These are phyloP conservation scores for Pycnonotus jocosus DNA, from an alignment of 2,113 vertebrate species.

Conservation along the genomic window DNA sequence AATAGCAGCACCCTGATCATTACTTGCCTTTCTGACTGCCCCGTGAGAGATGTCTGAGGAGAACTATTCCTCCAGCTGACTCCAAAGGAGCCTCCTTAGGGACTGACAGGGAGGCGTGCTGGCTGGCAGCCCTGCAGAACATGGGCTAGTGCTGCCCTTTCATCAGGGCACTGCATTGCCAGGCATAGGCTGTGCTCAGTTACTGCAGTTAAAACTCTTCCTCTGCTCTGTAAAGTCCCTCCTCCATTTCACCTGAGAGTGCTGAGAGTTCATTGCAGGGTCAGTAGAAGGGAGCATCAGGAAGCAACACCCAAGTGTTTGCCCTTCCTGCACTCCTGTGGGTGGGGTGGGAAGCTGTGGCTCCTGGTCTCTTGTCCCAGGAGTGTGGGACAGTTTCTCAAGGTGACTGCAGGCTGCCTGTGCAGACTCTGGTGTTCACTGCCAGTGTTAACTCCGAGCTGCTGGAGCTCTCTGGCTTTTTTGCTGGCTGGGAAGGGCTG, in stretches of 20 bases:
- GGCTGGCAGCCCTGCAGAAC: background rate
- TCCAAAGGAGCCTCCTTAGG: background rate
- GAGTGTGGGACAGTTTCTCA: background rate
- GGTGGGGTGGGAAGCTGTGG: background rate
- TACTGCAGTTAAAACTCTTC: background rate
- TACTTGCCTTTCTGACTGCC: background rate
- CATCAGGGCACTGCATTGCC: background rate
- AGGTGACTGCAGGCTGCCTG: conserved; percentile 18
- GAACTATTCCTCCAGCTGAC: background rate
- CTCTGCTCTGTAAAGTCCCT: background rate
- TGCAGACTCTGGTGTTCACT: background rate
- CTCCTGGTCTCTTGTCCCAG: background rate
- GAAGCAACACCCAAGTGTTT: background rate
- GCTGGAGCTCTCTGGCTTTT: background rate
- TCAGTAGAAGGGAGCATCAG: background rate
- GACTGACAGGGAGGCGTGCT: background rate
- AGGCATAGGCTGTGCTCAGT: background rate
- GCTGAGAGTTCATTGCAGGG: background rate
- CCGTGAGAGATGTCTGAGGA: background rate
- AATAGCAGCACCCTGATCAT: background rate
- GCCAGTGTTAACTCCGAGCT: background rate
- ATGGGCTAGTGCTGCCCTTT: background rate
- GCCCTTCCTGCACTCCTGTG: background rate
- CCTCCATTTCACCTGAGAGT: background rate
- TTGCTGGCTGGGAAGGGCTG: background rate